A percentile compares a stretch with the other conserved stretches of the same genome.
These are phyloP conservation scores for Phorcus lineatus DNA, from an alignment of 2,888 invertebrate species.

Conservation along the genomic window DNA sequence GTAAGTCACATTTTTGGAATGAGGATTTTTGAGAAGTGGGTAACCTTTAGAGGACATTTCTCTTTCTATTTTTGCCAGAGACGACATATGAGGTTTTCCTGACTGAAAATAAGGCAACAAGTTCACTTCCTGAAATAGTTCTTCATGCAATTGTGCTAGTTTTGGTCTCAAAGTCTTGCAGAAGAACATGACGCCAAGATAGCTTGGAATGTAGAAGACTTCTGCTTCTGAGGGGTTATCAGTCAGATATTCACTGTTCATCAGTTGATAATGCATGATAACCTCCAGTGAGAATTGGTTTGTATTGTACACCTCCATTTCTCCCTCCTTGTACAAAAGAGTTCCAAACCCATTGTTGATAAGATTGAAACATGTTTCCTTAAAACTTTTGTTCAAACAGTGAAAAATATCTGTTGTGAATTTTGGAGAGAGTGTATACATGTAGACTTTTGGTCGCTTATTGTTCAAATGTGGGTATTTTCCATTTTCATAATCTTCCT, in stretches of 20 bases:
- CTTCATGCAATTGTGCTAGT: constrained; percentile 21
- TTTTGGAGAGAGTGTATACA: constrained; percentile 44
- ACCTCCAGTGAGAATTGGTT: constrained; percentile 55
- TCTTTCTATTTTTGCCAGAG: constrained; percentile 60
- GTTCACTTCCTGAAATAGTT: constrained; percentile 41
- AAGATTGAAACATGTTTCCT: constrained; percentile 35
- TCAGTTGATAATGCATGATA: constrained; percentile 52
- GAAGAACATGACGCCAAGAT: constrained; percentile 46
- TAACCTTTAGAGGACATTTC: constrained; percentile 50
- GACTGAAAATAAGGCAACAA: constrained; percentile 38
- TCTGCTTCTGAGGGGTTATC: constrained; percentile 46
- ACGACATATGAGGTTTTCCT: constrained; percentile 59
- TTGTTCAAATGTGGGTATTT: background rate
- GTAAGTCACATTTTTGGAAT: constrained; percentile 46
- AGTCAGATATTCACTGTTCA: constrained; percentile 46
- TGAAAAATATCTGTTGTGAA: constrained; percentile 40
- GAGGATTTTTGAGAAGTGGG: constrained; percentile 46
- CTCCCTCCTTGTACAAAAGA: constrained; percentile 24
- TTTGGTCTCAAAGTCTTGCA: constrained; percentile 29
- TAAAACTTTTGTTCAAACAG: background rate
- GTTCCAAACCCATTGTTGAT: constrained; percentile 41
- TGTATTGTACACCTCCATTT: constrained; percentile 31
- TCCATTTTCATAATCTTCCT: no score
- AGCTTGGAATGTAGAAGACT: constrained; percentile 55
- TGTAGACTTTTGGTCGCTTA: constrained; percentile 41